A percentile compares a stretch with the other conserved stretches of the same genome.
Conservation (phyloP, 2,113 vertebrate genomes). For the Neodontobutis hainanensis region DNA sequence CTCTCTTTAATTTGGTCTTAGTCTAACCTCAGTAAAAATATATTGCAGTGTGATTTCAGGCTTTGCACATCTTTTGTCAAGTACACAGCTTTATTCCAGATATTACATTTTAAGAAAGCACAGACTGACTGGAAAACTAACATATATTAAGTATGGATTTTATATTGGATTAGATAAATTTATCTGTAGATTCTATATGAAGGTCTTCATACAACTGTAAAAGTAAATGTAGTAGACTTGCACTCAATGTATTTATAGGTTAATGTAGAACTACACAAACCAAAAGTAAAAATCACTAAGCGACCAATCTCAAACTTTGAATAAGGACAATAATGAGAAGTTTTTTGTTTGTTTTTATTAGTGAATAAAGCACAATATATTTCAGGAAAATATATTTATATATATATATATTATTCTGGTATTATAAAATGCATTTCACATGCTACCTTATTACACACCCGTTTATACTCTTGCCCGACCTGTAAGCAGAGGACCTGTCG, state of each 20-base stretch:
- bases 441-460: background rate
- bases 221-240: no score
- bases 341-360: no score
- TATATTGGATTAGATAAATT: no score
- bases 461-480: background rate
- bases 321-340: no score
- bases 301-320: no score
- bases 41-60: constrained; percentile 38
- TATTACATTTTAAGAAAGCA: constrained; percentile 56
- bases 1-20: no score
- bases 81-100: constrained; percentile 41
- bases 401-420: background rate
- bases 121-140: constrained; percentile 23
- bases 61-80: constrained; percentile 41
- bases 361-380: background rate
- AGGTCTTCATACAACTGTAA: no score
- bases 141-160: no score
- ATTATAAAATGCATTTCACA: background rate
- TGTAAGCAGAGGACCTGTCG: background rate
- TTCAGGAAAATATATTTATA: background rate
- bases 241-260: no score
- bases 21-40: constrained; percentile 17
- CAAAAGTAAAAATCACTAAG: no score
- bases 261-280: no score
- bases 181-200: no score